A percentile compares a stretch with the other conserved stretches of the same genome.
phyloP scores from a whole-genome alignment of 2,797 vertebrate species.

The Siniperca scherzeri region DNA sequence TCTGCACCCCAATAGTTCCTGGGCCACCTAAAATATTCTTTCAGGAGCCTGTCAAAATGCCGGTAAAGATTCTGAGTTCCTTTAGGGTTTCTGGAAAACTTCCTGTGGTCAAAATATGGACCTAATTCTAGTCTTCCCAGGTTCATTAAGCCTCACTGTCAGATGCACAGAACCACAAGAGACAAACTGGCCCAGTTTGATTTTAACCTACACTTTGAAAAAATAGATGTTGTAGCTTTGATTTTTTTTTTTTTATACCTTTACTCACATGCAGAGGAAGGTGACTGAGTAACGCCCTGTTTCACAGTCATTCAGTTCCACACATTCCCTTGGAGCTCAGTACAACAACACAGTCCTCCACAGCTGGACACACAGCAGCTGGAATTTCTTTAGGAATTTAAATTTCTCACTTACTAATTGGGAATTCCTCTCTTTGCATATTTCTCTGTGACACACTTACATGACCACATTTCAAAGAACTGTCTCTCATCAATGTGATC shows the following conservation, averaged over 20 bases:
- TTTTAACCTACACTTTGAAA: not conserved
- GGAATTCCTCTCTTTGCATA: slow-evolving; percentile 20
- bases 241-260: not conserved
- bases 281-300: not conserved
- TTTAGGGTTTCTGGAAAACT: not conserved
- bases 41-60: not conserved
- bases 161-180: slow-evolving; percentile 2
- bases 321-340: slow-evolving; percentile 3
- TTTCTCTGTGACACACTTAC: slow-evolving; percentile 7
- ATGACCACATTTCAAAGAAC: slow-evolving; percentile 17
- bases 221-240: not conserved
- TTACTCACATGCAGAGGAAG: not conserved
- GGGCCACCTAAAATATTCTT: not conserved
- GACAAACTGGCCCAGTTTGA: slow-evolving; percentile 1
- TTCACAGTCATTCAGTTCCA: not conserved
- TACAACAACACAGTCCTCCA: not conserved
- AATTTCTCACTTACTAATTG: slow-evolving; percentile 35
- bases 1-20: not conserved
- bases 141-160: slow-evolving; percentile 14
- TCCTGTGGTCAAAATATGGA: not conserved
- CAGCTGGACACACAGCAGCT: slow-evolving; percentile 49
- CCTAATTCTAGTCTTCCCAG: not conserved
- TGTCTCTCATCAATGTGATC: slow-evolving; percentile 27
- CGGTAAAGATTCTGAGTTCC: not conserved
- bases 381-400: slow-evolving; percentile 25